These are phyloP conservation scores for Heloderma charlesbogerti DNA, from an alignment of 2,113 vertebrate genomes.

Conservation along the genomic window DNA sequence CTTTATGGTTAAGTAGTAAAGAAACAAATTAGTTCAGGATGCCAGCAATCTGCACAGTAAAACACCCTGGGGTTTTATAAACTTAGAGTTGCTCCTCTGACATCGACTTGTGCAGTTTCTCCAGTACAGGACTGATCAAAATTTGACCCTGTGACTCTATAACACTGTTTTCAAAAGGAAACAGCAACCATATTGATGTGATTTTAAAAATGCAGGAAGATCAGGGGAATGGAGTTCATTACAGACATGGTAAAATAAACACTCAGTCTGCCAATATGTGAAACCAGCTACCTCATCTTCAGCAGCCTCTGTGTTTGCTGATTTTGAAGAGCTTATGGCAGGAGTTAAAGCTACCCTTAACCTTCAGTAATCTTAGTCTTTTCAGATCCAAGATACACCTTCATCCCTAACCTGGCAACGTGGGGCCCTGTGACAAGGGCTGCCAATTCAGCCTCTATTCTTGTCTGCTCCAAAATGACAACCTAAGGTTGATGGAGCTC, in stretches of 20 bases:
- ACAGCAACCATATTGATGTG: background rate
- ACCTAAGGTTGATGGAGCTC: background rate
- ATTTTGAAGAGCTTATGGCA: constrained; percentile 3
- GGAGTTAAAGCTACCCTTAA: background rate
- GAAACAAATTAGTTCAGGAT: constrained; percentile 11
- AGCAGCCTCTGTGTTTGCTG: background rate
- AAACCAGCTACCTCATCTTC: constrained; percentile 22
- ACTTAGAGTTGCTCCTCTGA: background rate
- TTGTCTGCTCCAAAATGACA: background rate
- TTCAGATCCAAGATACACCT: background rate
- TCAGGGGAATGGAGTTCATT: constrained; percentile 59
- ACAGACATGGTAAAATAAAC: constrained; percentile 34
- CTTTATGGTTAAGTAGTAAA: background rate
- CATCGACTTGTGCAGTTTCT: background rate
- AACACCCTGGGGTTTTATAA: background rate
- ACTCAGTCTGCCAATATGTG: constrained; percentile 20
- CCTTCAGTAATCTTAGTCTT: background rate
- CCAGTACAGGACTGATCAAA: background rate
- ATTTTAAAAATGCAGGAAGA: constrained; percentile 39
- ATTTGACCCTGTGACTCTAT: constrained; percentile 2
- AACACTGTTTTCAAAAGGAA: constrained; percentile 43
- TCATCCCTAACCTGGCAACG: background rate
- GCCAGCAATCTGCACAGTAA: background rate
- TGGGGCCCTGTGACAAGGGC: too few relatives aligned
- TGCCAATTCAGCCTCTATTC: background rate